A percentile compares a stretch with the other conserved stretches of the same genome.
phyloP scores from a whole-genome alignment of 2,888 invertebrate species.

The Blastobasis lacticolella region DNA sequence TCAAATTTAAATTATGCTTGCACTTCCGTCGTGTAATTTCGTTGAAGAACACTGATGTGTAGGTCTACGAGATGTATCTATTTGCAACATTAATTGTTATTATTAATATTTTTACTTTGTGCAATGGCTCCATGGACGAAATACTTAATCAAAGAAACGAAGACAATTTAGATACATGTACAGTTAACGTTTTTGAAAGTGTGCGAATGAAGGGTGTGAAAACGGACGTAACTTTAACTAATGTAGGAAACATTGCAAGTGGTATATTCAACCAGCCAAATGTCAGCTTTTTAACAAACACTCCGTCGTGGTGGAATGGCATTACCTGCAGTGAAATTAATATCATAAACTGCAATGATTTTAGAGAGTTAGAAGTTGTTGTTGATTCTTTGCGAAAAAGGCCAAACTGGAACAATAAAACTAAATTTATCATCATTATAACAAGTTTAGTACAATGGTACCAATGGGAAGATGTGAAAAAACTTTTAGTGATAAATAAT shows the following conservation, averaged over 20 bases:
- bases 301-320: conserved; percentile 16
- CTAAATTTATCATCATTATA: conserved; percentile 29
- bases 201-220: background rate
- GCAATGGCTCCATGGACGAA: no score
- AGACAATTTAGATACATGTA: no score
- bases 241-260: conserved; percentile 17
- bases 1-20: no score
- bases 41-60: no score
- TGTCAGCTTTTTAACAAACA: conserved; percentile 21
- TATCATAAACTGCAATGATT: conserved; percentile 20
- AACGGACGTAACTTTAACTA: conserved; percentile 23
- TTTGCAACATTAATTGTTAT: no score
- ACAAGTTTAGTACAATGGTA: conserved; percentile 14
- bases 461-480: conserved; percentile 10
- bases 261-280: conserved; percentile 18
- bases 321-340: conserved; percentile 19
- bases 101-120: no score
- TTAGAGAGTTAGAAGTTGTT: conserved; percentile 18
- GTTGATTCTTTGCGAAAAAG: conserved; percentile 18
- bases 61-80: no score
- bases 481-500: conserved; percentile 20
- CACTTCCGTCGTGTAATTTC: no score
- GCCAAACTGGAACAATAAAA: conserved; percentile 27
- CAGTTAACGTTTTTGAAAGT: no score
- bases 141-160: no score